Percentiles rank a stretch among this genome's conserved stretches.
Conservation (phyloP, 2,113 vertebrate genomes). For the Cisticola juncidis region DNA sequence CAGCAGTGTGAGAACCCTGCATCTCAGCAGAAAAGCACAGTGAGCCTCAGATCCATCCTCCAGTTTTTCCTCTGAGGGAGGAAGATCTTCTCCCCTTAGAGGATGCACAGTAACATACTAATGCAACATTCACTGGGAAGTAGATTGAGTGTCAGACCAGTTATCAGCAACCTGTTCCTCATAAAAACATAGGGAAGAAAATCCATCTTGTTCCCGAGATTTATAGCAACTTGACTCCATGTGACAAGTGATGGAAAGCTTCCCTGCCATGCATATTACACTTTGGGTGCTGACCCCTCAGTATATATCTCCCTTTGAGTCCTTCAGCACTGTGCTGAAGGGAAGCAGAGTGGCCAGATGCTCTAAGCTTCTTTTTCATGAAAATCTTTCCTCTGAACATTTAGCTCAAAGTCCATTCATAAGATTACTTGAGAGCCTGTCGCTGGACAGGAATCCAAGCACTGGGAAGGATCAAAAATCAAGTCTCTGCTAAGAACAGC, state of each 20-base stretch:
- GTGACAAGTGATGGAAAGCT: slow-evolving; percentile 63
- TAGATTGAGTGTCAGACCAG: slow-evolving; percentile 51
- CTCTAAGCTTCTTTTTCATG: slow-evolving; percentile 23
- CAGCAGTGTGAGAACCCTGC: background rate
- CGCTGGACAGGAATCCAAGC: slow-evolving; percentile 58
- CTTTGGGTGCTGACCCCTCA: slow-evolving; percentile 59
- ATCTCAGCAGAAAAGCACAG: background rate
- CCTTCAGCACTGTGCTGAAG: slow-evolving; percentile 38
- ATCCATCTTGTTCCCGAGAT: slow-evolving; percentile 54
- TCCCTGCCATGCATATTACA: slow-evolving; percentile 62
- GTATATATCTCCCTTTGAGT: slow-evolving; percentile 55
- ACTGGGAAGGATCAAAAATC: slow-evolving; percentile 67
- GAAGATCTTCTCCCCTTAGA: background rate
- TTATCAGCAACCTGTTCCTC: slow-evolving; percentile 67
- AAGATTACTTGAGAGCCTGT: slow-evolving; percentile 48
- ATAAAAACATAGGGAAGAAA: slow-evolving; percentile 52
- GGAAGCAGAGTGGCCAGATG: slow-evolving; percentile 26
- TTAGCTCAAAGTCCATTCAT: slow-evolving; percentile 21
- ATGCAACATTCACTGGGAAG: slow-evolving; percentile 40
- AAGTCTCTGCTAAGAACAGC: slow-evolving; percentile 62
- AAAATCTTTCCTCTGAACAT: slow-evolving; percentile 30
- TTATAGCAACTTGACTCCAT: slow-evolving; percentile 50
- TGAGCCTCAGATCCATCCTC: background rate
- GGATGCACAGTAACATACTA: slow-evolving; percentile 5
- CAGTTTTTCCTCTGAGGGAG: background rate